Percentiles rank a stretch among this genome's conserved stretches.
Conservation (phyloP, 2,888 invertebrate species). For the Synergus gifuensis region DNA sequence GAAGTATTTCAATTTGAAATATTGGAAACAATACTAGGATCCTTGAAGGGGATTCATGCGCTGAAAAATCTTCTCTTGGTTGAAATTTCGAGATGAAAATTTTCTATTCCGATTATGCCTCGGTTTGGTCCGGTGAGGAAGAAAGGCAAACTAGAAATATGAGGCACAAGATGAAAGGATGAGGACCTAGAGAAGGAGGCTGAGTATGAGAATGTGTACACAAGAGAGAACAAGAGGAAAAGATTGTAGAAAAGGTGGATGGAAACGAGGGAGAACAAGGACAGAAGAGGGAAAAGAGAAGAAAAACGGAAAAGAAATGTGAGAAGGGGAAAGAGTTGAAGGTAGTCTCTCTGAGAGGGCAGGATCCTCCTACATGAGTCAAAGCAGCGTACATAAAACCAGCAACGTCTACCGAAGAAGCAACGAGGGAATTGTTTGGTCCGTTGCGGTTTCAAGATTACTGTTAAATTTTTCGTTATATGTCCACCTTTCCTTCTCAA, state of each 20-base stretch:
- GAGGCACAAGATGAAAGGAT: slow-evolving; percentile 69
- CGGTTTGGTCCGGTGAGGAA: slow-evolving; percentile 57
- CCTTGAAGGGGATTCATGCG: neutral
- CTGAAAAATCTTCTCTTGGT: slow-evolving; percentile 39
- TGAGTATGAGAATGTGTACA: slow-evolving; percentile 27
- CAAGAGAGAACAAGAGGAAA: slow-evolving; percentile 47
- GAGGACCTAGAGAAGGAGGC: slow-evolving; percentile 19
- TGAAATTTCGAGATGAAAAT: slow-evolving; percentile 66
- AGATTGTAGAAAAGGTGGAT: slow-evolving; percentile 41
- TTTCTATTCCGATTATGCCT: slow-evolving; percentile 66
- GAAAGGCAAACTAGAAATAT: slow-evolving; percentile 63
- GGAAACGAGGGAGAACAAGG: slow-evolving; percentile 29
- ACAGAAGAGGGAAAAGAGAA: slow-evolving; percentile 4
- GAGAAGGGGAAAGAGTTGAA: slow-evolving; percentile 47
- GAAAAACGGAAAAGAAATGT: slow-evolving; percentile 47
- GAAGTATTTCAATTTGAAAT: neutral
- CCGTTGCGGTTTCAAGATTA: slow-evolving; percentile 59
- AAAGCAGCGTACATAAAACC: slow-evolving; percentile 69
- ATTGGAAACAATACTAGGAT: neutral
- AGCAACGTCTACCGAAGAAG: slow-evolving; percentile 63
- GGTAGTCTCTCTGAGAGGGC: slow-evolving; percentile 55
- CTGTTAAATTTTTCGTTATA: slow-evolving; percentile 70
- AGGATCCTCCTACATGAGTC: slow-evolving; percentile 55
- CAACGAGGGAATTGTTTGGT: slow-evolving; percentile 61
- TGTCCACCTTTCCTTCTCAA: slow-evolving; percentile 46